These are phyloP conservation scores for Alauda arvensis DNA, from an alignment of 2,797 vertebrate genomes.

Conservation along the genomic window DNA sequence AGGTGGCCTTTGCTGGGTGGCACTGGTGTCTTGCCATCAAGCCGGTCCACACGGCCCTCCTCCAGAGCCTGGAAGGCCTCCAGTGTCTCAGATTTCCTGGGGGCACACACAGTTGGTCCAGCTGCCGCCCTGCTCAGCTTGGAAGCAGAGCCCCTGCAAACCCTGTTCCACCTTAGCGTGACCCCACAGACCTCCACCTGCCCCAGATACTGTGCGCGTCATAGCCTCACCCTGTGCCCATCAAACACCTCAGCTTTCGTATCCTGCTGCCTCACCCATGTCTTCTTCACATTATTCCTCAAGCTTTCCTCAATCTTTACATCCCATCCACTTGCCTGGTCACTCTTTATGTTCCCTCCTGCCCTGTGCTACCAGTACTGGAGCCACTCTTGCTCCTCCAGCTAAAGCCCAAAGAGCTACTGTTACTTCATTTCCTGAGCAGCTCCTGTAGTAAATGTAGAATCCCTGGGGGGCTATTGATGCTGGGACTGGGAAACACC, in stretches of 20 bases:
- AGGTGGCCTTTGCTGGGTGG: constrained; percentile 64
- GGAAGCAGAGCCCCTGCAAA: not conserved
- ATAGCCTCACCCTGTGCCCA: not conserved
- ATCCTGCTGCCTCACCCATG: not conserved
- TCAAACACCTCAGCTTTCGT: not conserved
- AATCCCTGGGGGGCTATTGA: not conserved
- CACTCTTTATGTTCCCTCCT: not conserved
- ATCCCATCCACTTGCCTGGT: not conserved
- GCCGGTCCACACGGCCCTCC: constrained; percentile 62
- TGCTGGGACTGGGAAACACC: not conserved
- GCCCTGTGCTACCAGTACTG: not conserved
- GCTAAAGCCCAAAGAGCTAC: not conserved
- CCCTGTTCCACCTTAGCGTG: not conserved
- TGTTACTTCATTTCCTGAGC: not conserved
- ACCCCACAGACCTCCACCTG: not conserved
- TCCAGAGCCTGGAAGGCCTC: constrained; percentile 74
- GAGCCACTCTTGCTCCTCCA: not conserved
- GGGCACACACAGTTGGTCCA: not conserved
- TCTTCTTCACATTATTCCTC: not conserved
- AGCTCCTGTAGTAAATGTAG: not conserved
- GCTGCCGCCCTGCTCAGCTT: not conserved
- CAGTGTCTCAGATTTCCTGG: constrained; percentile 74
- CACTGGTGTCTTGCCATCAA: constrained; percentile 54
- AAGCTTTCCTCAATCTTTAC: not conserved
- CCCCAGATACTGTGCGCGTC: accelerated